Percentiles rank a stretch among this genome's conserved stretches.
Conservation (phyloP, 2,888 invertebrate species). For the Pristionchus fissidentatus region DNA sequence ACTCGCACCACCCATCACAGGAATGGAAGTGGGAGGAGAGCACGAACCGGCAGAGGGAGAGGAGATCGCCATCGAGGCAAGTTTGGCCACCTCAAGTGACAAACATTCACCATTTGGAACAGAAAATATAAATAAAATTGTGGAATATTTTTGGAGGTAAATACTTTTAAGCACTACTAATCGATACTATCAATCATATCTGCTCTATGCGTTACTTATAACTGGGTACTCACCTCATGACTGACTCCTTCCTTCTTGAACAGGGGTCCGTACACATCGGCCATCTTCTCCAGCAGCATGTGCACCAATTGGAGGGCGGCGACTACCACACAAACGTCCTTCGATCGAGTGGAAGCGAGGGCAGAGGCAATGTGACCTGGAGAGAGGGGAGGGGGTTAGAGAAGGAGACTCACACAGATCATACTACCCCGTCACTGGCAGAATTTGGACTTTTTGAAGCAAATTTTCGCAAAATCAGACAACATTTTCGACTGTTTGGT, state of each 20-base stretch:
- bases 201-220: not conserved
- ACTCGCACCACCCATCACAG: too few species aligned
- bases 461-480: too few species aligned
- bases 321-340: conserved; percentile 94
- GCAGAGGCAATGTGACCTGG: conserved; percentile 95
- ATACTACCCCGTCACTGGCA: too few species aligned
- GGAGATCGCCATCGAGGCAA: not conserved
- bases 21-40: not conserved
- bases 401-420: not conserved
- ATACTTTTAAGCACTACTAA: too few species aligned
- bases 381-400: conserved; percentile 48
- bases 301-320: conserved; percentile 97
- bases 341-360: conserved; percentile 86
- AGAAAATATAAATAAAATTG: too few species aligned
- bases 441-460: too few species aligned
- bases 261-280: conserved; percentile 93
- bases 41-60: conserved; percentile 8
- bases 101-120: not conserved
- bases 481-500: too few species aligned
- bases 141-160: too few species aligned
- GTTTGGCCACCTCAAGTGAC: conserved; percentile 31
- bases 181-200: too few species aligned
- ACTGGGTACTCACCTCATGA: conserved; percentile 52
- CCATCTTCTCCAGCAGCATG: conserved; percentile 87
- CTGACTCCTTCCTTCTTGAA: conserved; percentile 90